Evolutionary conservation across 2,797 vertebrate species (phyloP).

Genomic region (Tolypeutes matacus): DNA sequence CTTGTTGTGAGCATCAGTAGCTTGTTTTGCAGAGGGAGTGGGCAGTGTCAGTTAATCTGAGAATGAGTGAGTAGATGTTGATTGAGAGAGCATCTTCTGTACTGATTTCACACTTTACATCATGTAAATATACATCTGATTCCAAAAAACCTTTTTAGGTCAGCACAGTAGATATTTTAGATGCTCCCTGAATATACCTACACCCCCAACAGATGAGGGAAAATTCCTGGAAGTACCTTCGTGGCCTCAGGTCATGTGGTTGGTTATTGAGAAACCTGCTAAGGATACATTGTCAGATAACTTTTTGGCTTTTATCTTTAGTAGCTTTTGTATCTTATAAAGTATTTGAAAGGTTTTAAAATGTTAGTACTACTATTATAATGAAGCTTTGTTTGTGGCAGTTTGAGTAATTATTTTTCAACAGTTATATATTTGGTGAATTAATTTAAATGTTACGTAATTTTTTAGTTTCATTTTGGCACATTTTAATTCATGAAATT

Average conservation of each 20-base stretch:
- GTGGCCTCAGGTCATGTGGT: not conserved
- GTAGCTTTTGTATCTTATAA: constrained; percentile 33
- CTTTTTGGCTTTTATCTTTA: constrained; percentile 38
- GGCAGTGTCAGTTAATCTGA: not conserved
- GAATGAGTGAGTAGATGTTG: not conserved
- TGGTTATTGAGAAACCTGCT: not conserved
- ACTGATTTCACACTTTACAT: not conserved
- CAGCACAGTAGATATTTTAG: constrained; percentile 19
- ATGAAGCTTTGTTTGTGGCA: constrained; percentile 52
- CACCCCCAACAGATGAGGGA: not conserved
- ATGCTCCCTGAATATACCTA: not conserved
- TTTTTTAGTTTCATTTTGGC: constrained; percentile 56
- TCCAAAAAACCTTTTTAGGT: not conserved
- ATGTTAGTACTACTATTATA: constrained; percentile 21
- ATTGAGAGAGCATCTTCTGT: not conserved
- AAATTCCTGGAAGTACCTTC: not conserved
- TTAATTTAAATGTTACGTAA: constrained; percentile 62
- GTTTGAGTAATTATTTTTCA: constrained; percentile 51
- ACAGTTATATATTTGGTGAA: constrained; percentile 67
- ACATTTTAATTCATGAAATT: constrained; percentile 69
- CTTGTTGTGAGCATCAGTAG: not conserved
- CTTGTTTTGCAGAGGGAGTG: not conserved
- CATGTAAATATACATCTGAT: not conserved
- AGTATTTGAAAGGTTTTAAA: constrained; percentile 49
- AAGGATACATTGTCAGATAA: not conserved